Percentiles rank a stretch among this genome's conserved stretches.
These are phyloP conservation scores for Corvus hawaiiensis DNA, from an alignment of 2,113 vertebrate genomes.

Conservation along the genomic window DNA sequence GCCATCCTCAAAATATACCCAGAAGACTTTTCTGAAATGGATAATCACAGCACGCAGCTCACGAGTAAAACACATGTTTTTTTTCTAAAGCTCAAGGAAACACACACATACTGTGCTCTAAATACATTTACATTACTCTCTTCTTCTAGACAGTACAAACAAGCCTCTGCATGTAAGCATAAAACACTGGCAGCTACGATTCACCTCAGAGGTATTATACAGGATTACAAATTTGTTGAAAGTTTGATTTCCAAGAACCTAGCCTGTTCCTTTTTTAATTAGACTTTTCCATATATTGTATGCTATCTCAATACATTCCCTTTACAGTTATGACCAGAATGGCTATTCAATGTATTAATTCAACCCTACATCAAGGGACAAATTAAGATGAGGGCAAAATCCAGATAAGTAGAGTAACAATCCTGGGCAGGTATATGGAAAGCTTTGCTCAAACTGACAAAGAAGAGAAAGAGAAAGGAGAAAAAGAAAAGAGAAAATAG, in stretches of 20 bases:
- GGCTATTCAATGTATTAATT: neutral
- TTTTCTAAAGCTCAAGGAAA: neutral
- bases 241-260: neutral
- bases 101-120: neutral
- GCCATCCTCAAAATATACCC: neutral
- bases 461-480: neutral
- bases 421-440: neutral
- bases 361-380: neutral
- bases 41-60: neutral
- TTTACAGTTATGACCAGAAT: neutral
- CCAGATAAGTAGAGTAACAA: neutral
- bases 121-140: neutral
- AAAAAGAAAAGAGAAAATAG: neutral
- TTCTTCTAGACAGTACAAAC: neutral
- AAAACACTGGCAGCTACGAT: neutral
- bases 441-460: neutral
- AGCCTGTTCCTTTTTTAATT: neutral
- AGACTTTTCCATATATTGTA: neutral
- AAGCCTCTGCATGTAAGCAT: neutral
- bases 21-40: neutral
- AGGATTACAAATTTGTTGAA: neutral
- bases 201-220: neutral
- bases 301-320: neutral
- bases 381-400: neutral
- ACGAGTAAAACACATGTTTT: neutral